These are phyloP conservation scores for Sitta carolinensis DNA, from an alignment of 2,797 vertebrate species.

Conservation along the genomic window DNA sequence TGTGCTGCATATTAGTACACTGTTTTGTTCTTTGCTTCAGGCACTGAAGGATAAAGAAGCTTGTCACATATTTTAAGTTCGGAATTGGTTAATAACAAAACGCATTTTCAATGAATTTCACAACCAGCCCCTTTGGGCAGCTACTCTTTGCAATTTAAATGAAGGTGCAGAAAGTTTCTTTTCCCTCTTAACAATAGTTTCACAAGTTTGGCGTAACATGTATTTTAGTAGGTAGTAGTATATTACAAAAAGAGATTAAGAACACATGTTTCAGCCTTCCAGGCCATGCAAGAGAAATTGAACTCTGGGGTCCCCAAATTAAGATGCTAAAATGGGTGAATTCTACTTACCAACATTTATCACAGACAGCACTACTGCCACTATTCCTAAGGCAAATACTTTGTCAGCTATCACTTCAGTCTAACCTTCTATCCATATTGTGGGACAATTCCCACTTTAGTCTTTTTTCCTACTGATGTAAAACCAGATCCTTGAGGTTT, in stretches of 20 bases:
- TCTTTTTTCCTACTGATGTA: neutral
- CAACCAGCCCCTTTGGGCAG: conserved; percentile 33
- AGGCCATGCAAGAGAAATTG: conserved; percentile 18
- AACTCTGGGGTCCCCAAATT: neutral
- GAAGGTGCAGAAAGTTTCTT: conserved; percentile 45
- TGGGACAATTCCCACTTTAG: neutral
- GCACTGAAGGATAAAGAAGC: conserved; percentile 39
- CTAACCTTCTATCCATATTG: neutral
- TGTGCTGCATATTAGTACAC: neutral
- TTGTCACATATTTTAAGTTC: conserved; percentile 50
- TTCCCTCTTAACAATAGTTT: conserved; percentile 18
- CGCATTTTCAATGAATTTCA: conserved; percentile 38
- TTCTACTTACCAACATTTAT: conserved; percentile 7
- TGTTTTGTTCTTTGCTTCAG: conserved; percentile 56
- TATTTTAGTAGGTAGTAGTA: neutral
- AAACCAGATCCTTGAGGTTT: neutral
- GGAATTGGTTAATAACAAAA: conserved; percentile 46
- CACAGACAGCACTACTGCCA: neutral
- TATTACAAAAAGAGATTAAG: conserved; percentile 42
- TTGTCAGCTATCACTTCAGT: neutral
- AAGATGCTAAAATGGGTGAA: neutral
- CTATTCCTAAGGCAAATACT: neutral
- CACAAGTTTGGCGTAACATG: neutral
- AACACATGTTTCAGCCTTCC: conserved; percentile 2
- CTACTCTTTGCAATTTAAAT: conserved; percentile 59